Percentiles rank a stretch among this genome's conserved stretches.
Evolutionary conservation across 2,797 vertebrate genomes (phyloP).

Genomic region (Xerus rutilus): DNA sequence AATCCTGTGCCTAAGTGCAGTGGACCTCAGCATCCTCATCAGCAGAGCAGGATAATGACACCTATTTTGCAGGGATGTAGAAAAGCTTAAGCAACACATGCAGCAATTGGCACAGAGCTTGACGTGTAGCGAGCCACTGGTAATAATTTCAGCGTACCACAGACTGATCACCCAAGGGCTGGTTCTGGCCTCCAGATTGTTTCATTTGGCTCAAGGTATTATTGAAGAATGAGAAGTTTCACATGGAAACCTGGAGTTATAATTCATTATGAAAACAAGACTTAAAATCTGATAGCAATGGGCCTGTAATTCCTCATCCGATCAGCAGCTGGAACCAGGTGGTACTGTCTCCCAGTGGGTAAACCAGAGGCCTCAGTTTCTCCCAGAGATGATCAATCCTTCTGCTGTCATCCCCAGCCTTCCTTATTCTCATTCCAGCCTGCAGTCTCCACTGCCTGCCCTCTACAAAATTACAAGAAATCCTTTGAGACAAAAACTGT

Average conservation of each 20-base stretch:
- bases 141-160: not conserved
- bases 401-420: not conserved
- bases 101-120: not conserved
- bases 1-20: not conserved
- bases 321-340: not conserved
- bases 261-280: slow-evolving; percentile 22
- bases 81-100: not conserved
- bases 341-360: not conserved
- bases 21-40: not conserved
- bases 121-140: not conserved
- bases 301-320: not conserved
- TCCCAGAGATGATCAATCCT: not conserved
- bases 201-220: not conserved
- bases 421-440: not conserved
- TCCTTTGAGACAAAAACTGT: not conserved
- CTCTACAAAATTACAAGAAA: not conserved
- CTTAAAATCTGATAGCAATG: not conserved
- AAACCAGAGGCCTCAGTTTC: not conserved
- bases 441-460: not conserved
- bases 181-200: not conserved
- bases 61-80: not conserved
- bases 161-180: not conserved
- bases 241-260: not conserved
- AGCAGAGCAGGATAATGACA: not conserved
- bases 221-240: not conserved